A percentile compares a stretch with the other conserved stretches of the same genome.
phyloP scores from a whole-genome alignment of 2,888 invertebrate genomes.

The Tortricodes alternella region DNA sequence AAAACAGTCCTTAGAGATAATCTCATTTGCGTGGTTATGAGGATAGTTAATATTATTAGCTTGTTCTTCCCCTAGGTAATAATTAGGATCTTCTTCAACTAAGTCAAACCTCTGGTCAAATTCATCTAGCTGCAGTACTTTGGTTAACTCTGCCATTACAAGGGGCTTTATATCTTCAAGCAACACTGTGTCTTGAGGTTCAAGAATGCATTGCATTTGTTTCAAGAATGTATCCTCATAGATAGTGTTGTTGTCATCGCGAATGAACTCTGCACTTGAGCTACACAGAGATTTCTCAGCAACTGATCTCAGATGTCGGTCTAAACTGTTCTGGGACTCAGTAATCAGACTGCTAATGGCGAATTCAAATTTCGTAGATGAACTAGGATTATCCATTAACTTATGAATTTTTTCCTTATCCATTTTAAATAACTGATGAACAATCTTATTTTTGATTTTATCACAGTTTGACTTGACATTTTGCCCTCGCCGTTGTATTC shows the following conservation, averaged over 20 bases:
- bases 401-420: conserved; percentile 77
- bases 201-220: conserved; percentile 83
- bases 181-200: conserved; percentile 81
- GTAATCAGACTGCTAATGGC: conserved; percentile 76
- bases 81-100: conserved; percentile 38
- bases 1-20: background rate
- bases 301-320: conserved; percentile 69
- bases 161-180: conserved; percentile 83
- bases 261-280: conserved; percentile 76
- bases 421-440: conserved; percentile 77
- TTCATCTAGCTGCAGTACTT: conserved; percentile 76
- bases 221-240: conserved; percentile 90
- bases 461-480: conserved; percentile 63
- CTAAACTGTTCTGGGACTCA: conserved; percentile 76
- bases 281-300: conserved; percentile 73
- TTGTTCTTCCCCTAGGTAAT: conserved; percentile 39
- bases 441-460: conserved; percentile 75
- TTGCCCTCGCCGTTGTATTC: conserved; percentile 49
- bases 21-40: background rate
- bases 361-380: conserved; percentile 79
- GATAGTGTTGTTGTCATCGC: conserved; percentile 84
- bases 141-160: conserved; percentile 83
- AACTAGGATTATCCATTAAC: conserved; percentile 74
- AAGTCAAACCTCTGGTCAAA: conserved; percentile 52
- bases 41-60: conserved; percentile 1